phyloP scores from a whole-genome alignment of 2,888 invertebrate species.

The Antheraea assamensis region DNA sequence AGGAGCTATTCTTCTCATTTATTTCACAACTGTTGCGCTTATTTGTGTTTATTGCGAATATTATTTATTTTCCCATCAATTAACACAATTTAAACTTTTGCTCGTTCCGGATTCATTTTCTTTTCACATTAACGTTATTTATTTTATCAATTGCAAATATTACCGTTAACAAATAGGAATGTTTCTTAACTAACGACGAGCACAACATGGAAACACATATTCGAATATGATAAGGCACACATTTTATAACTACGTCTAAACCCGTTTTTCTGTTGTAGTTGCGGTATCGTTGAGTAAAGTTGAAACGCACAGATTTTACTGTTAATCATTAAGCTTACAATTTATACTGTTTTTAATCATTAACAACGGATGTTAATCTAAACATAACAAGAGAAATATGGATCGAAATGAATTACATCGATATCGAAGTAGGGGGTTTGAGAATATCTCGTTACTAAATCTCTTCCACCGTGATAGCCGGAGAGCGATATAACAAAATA shows the following conservation, averaged over 20 bases:
- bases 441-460: not conserved
- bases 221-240: not conserved
- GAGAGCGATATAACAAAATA: not conserved
- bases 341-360: not conserved
- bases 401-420: not conserved
- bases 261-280: not conserved
- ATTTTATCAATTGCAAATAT: not conserved
- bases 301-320: not conserved
- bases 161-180: not conserved
- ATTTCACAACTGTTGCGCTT: not conserved
- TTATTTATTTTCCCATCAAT: conserved; percentile 3
- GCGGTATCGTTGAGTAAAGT: not conserved
- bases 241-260: not conserved
- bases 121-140: not conserved
- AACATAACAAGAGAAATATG: not conserved
- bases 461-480: not conserved
- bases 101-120: not conserved
- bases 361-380: not conserved
- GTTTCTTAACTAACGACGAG: not conserved
- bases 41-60: not conserved
- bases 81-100: not conserved
- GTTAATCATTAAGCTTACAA: not conserved
- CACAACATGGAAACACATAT: not conserved
- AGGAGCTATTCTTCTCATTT: not conserved
- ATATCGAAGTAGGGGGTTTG: not conserved